A percentile compares a stretch with the other conserved stretches of the same genome.
Conservation (phyloP, 2,888 invertebrate genomes). For the Gymnosoma rotundatum region DNA sequence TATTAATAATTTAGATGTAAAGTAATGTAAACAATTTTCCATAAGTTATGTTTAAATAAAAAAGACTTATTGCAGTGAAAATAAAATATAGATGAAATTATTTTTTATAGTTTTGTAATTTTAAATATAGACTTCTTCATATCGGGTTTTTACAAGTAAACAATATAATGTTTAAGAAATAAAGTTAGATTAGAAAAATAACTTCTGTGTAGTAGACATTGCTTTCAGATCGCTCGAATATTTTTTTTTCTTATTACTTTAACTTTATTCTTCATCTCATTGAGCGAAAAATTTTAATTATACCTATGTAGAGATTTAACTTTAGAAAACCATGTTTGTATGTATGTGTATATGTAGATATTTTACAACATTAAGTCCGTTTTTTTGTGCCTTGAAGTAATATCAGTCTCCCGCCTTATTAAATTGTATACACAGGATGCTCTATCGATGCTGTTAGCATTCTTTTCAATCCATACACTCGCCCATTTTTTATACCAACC, state of each 20-base stretch:
- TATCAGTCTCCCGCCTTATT: conserved; percentile 71
- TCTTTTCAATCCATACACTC: background rate
- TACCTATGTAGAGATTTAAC: conserved; percentile 42
- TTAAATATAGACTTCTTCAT: too few relatives aligned
- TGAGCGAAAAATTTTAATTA: background rate
- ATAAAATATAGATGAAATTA: too few relatives aligned
- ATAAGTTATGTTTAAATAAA: too few relatives aligned
- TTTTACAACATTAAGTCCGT: conserved; percentile 38
- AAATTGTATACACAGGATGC: conserved; percentile 15
- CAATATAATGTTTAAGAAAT: background rate
- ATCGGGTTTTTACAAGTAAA: too few relatives aligned
- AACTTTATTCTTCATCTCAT: background rate
- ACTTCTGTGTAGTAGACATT: background rate
- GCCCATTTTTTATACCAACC: background rate
- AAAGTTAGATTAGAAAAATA: background rate
- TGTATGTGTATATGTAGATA: background rate
- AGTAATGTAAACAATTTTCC: too few relatives aligned
- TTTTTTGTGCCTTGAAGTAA: conserved; percentile 73
- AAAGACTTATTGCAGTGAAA: too few relatives aligned
- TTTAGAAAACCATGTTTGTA: background rate
- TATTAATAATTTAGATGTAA: too few relatives aligned
- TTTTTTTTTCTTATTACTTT: background rate
- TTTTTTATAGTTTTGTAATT: too few relatives aligned
- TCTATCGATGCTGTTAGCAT: conserved; percentile 33
- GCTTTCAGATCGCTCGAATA: background rate